These are phyloP conservation scores for Proterorhinus semilunaris DNA, from an alignment of 2,113 vertebrate genomes.

Conservation along the genomic window DNA sequence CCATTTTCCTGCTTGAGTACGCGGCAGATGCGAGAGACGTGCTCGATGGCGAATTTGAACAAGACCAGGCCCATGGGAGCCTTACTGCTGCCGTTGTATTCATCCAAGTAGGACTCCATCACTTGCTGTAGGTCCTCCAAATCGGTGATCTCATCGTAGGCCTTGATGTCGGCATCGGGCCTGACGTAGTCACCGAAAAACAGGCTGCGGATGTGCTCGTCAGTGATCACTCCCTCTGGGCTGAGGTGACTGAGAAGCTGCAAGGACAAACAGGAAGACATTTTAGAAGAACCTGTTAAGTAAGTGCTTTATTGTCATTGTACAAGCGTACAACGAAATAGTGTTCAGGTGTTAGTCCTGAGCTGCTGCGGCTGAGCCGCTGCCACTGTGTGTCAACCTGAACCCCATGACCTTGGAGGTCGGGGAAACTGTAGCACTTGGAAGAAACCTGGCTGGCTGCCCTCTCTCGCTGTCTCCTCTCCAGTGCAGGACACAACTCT, in stretches of 20 bases:
- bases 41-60: slow-evolving; percentile 89
- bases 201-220: slow-evolving; percentile 87
- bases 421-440: too few species aligned
- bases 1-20: slow-evolving; percentile 89
- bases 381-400: too few species aligned
- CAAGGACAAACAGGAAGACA: slow-evolving; percentile 81
- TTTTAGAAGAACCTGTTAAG: too few species aligned
- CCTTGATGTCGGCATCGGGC: slow-evolving; percentile 81
- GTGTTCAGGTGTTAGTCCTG: too few species aligned
- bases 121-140: slow-evolving; percentile 78
- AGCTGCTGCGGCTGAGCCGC: too few species aligned
- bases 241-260: slow-evolving; percentile 78
- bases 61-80: slow-evolving; percentile 89
- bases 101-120: slow-evolving; percentile 84
- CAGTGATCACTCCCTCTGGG: slow-evolving; percentile 79
- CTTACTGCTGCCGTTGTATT: slow-evolving; percentile 87
- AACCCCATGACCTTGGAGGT: too few species aligned
- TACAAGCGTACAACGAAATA: too few species aligned
- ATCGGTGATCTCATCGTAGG: slow-evolving; percentile 80
- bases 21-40: slow-evolving; percentile 87
- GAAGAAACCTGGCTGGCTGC: too few species aligned
- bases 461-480: too few species aligned
- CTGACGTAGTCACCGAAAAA: slow-evolving; percentile 94
- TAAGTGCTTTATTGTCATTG: too few species aligned
- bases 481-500: too few species aligned